Conservation (phyloP, 2,888 invertebrate genomes). For the Pachycephus smyrnensis region DNA sequence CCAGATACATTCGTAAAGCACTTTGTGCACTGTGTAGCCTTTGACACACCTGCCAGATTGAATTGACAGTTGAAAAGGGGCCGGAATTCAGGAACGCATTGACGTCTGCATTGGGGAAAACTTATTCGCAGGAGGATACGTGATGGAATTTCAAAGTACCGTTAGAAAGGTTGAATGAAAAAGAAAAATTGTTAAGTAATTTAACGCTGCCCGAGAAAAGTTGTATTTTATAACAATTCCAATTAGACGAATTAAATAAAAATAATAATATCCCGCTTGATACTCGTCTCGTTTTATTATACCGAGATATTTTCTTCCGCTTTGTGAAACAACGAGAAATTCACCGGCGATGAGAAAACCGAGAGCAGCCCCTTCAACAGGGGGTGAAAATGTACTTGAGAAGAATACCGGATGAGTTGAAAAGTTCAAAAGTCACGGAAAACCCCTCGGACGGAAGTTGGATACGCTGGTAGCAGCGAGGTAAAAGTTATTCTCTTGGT, state of each 20-base stretch:
- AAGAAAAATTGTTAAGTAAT: not conserved
- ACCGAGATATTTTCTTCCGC: not conserved
- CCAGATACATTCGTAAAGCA: not conserved
- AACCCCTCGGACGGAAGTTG: not conserved
- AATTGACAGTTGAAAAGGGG: not conserved
- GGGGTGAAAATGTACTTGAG: not conserved
- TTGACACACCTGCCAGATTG: not conserved
- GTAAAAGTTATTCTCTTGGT: not conserved
- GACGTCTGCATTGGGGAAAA: not conserved
- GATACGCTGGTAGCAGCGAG: not conserved
- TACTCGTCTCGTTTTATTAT: not conserved
- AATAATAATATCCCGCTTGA: not conserved
- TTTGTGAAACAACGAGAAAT: not conserved
- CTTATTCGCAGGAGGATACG: not conserved
- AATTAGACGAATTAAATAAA: not conserved
- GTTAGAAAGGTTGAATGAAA: not conserved
- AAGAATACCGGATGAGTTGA: not conserved
- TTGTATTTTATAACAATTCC: not conserved
- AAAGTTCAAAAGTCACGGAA: not conserved
- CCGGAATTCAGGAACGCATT: not conserved
- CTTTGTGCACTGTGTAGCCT: not conserved
- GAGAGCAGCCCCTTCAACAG: not conserved
- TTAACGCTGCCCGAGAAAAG: not conserved
- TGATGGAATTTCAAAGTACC: not conserved
- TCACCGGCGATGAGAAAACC: not conserved